These are phyloP conservation scores for Momotus momota DNA, from an alignment of 2,797 vertebrate genomes.

Conservation along the genomic window DNA sequence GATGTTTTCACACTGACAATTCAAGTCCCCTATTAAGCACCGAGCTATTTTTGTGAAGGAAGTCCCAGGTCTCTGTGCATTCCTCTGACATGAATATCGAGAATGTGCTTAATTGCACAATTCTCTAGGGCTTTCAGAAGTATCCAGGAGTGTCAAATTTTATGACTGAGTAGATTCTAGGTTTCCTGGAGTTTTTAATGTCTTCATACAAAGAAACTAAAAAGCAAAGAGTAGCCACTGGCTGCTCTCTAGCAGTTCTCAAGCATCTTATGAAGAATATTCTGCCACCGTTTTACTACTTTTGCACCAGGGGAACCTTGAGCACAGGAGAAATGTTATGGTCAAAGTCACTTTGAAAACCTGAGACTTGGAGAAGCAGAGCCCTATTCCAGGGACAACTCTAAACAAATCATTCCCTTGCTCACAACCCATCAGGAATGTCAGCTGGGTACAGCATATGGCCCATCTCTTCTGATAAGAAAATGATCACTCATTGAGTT, in stretches of 20 bases:
- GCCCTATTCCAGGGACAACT: neutral
- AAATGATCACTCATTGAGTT: neutral
- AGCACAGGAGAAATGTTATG: neutral
- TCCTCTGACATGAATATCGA: neutral
- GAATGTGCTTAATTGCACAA: neutral
- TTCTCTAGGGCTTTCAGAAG: neutral
- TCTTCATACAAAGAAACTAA: neutral
- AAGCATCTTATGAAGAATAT: neutral
- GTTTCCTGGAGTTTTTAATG: neutral
- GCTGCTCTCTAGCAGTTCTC: neutral
- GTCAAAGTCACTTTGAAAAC: neutral
- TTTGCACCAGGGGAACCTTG: neutral
- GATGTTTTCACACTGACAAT: neutral
- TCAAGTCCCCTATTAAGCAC: neutral
- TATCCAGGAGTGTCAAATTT: neutral
- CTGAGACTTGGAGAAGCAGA: neutral
- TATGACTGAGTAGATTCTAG: neutral
- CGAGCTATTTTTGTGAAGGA: neutral
- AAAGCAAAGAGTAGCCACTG: neutral
- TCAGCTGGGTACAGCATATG: accelerated
- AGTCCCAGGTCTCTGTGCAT: neutral
- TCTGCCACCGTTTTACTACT: neutral
- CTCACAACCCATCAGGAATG: neutral
- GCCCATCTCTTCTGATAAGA: neutral
- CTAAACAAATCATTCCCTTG: neutral